phyloP scores from a whole-genome alignment of 92 coral and sea anemone species.

The Scolanthus callimorphus region DNA sequence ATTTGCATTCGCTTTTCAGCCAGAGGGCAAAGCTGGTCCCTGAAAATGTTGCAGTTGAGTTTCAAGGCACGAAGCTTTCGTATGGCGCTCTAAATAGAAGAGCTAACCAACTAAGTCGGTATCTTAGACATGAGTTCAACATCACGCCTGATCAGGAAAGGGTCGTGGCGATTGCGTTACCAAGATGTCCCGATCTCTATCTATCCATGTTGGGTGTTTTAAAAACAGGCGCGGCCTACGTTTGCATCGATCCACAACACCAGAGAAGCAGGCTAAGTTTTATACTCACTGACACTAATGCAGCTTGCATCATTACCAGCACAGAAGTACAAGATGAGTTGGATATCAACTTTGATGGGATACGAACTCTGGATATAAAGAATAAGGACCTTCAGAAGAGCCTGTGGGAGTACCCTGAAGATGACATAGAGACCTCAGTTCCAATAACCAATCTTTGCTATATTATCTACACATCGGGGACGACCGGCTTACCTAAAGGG shows the following conservation, averaged over 20 bases:
- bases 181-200: not conserved
- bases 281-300: not conserved
- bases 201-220: not conserved
- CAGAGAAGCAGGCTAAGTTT: conserved; percentile 3
- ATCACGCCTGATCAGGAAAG: not conserved
- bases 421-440: not conserved
- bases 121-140: not conserved
- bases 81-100: not conserved
- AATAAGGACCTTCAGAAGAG: too few species aligned
- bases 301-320: not conserved
- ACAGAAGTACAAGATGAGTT: not conserved
- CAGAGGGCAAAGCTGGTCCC: not conserved
- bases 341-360: too few species aligned
- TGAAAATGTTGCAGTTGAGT: not conserved
- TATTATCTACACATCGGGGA: conserved; percentile 11
- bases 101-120: not conserved
- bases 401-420: too few species aligned
- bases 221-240: conserved; percentile 1
- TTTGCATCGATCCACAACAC: conserved; percentile 6
- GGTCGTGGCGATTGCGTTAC: not conserved
- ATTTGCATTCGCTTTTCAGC: not conserved
- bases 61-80: not conserved
- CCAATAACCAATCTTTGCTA: conserved; percentile 2
- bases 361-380: too few species aligned
- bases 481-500: conserved; percentile 8